Evolutionary conservation across 2,888 invertebrate genomes (phyloP), one percentile per base, ranked within the genome.

Genomic region (Neoascia interrupta): DNA sequence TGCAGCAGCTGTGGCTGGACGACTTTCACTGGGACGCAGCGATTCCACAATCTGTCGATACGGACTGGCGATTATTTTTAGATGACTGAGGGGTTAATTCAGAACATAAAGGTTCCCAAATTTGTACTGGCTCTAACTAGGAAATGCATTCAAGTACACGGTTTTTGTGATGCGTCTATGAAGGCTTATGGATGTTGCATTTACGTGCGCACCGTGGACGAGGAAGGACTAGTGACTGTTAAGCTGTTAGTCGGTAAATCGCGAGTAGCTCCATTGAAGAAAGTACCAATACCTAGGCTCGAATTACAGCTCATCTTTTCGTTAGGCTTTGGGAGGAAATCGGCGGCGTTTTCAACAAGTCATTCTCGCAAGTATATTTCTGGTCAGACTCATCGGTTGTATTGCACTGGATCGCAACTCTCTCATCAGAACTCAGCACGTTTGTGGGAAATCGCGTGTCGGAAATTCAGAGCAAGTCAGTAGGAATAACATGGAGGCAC

Each of bases 311-410:
- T 0, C 61, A 72, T 11, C 45, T 79, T 41, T 63, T 82, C 0
- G 60, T 61, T 0, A 66, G 49, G 37, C 11, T 81, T 16, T 61
- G 56, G 61, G 21, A 34, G 6, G 28, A 64, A 28, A 6, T 76
- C 2, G 10, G 19, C n/a, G 6, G 4, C 0, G 5, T 10, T 0
- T 34, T 49, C 19, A 5, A 11, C 5, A 8, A 49, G 0, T 16
- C 19, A 11, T 5, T 36, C 15, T 5, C 19, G 4, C 13, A 18
- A n/a, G 6, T 11, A 13, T 11, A 41, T 15, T 66, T 81, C 19
- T 82, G 74, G 74, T 54, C 56, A 26, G 82, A 82, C 21, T 81
- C 79, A 3, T 43, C 61, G 39, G 54, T 82, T 5, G 54, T 64
- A 3, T 26, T 81, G 2, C 63, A 68, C 21, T 82, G 81, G 81